phyloP scores from a whole-genome alignment of 53 echinoderm and acorn worm species.

The Apostichopus leukothele region DNA sequence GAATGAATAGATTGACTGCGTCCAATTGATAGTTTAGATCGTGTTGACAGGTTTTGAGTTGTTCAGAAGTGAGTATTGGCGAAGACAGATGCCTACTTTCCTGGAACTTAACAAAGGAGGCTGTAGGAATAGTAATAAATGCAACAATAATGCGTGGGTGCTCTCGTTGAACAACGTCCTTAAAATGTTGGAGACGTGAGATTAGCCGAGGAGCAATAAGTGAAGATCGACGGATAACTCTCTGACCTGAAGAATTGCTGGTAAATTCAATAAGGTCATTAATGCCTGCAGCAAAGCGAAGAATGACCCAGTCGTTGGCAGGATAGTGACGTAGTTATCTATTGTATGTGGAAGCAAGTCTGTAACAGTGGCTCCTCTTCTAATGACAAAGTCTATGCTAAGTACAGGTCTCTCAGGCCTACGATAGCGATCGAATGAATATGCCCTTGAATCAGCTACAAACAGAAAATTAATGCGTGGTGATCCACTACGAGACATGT shows the following conservation, averaged over 20 bases:
- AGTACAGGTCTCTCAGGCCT: not conserved
- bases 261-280: not conserved
- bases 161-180: not conserved
- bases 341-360: not conserved
- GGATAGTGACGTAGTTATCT: not conserved
- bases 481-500: too few species aligned
- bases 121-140: conserved; percentile 27
- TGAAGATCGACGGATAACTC: conserved; percentile 15
- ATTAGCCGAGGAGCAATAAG: not conserved
- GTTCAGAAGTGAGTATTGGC: not conserved
- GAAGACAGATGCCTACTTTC: not conserved
- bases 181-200: not conserved
- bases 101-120: conserved; percentile 2
- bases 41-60: conserved; percentile 1
- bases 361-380: not conserved
- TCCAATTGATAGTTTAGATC: not conserved
- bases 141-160: not conserved
- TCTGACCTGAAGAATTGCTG: too few species aligned
- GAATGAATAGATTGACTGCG: not conserved
- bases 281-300: not conserved
- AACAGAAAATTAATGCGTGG: not conserved
- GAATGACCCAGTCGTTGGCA: conserved; percentile 3
- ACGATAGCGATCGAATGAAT: not conserved
- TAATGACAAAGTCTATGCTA: not conserved
- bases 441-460: not conserved